Percentiles rank a stretch among this genome's conserved stretches.
Conservation (phyloP, 1,140 invertebrate genomes). For the Rhizoglyphus robini region DNA sequence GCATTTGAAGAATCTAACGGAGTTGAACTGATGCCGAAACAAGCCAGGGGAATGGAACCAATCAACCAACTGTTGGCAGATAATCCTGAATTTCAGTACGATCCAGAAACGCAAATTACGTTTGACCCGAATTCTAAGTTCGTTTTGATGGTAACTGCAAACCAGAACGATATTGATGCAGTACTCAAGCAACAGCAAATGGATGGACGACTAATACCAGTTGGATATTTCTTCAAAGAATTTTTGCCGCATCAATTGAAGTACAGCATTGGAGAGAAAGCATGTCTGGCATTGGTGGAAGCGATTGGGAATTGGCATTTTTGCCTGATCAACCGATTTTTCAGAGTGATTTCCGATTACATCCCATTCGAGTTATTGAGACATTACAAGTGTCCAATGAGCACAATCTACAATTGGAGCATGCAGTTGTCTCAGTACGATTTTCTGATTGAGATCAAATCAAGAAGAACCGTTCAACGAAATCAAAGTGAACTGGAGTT, state of each 20-base stretch:
- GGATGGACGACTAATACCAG: conserved; percentile 33
- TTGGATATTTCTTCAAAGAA: conserved; percentile 35
- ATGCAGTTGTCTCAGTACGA: conserved; percentile 16
- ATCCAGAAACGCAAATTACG: conserved; percentile 26
- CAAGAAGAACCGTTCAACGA: too few species aligned
- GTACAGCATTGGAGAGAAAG: conserved; percentile 41
- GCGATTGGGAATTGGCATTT: conserved; percentile 39
- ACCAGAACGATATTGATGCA: conserved; percentile 30
- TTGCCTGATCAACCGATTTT: conserved; percentile 36
- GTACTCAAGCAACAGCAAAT: conserved; percentile 35
- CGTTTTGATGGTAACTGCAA: conserved; percentile 14
- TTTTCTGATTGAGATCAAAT: conserved; percentile 20
- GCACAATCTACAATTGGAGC: conserved; percentile 7
- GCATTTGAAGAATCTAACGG: too few species aligned
- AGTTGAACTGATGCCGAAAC: conserved; percentile 30
- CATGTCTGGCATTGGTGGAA: conserved; percentile 39
- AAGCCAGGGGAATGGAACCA: conserved; percentile 28
- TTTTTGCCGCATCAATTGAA: conserved; percentile 36
- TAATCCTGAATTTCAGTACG: conserved; percentile 32
- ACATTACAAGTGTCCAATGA: neutral
- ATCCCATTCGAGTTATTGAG: conserved; percentile 32
- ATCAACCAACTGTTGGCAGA: conserved; percentile 35
- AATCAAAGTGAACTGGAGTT: too few species aligned
- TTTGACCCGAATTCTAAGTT: conserved; percentile 21
- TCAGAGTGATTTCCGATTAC: conserved; percentile 37